Conservation (phyloP, 2,888 invertebrate genomes). For the Phrixothrix hirtus region DNA sequence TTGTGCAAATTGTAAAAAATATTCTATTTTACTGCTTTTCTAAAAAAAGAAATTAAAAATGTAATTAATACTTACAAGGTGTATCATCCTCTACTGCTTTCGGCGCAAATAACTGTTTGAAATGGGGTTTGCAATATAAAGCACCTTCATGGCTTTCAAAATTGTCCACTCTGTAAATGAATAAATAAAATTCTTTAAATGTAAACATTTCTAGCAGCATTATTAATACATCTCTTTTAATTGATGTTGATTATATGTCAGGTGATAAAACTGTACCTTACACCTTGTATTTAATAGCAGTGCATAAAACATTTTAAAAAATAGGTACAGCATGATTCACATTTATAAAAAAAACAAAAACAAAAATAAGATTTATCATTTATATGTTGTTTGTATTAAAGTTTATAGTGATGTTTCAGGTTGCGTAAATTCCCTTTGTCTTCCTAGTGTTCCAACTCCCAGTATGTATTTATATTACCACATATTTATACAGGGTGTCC, state of each 20-base stretch:
- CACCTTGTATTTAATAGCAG: too few species aligned
- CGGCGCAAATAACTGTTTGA: constrained; percentile 89
- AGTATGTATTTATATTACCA: too few species aligned
- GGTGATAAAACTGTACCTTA: too few species aligned
- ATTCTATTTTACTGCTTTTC: not conserved
- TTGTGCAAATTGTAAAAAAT: not conserved
- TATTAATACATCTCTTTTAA: not conserved
- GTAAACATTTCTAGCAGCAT: not conserved
- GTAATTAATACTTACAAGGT: constrained; percentile 61
- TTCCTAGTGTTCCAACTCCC: too few species aligned
- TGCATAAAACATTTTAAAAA: too few species aligned
- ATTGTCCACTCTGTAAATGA: constrained; percentile 82
- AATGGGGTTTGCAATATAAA: constrained; percentile 91
- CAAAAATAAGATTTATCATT: too few species aligned
- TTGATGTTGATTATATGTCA: too few species aligned
- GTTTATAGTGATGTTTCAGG: too few species aligned
- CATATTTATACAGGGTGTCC: too few species aligned
- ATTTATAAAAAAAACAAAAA: constrained; percentile 35
- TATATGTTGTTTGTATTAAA: too few species aligned
- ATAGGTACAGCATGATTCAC: too few species aligned
- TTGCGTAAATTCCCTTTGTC: too few species aligned
- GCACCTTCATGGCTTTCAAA: constrained; percentile 90
- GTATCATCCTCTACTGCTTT: constrained; percentile 79
- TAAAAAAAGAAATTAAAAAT: not conserved
- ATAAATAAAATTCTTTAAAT: not conserved